A percentile compares a stretch with the other conserved stretches of the same genome.
Evolutionary conservation across 2,888 invertebrate species (phyloP).

Genomic region (Cotesia congregata): DNA sequence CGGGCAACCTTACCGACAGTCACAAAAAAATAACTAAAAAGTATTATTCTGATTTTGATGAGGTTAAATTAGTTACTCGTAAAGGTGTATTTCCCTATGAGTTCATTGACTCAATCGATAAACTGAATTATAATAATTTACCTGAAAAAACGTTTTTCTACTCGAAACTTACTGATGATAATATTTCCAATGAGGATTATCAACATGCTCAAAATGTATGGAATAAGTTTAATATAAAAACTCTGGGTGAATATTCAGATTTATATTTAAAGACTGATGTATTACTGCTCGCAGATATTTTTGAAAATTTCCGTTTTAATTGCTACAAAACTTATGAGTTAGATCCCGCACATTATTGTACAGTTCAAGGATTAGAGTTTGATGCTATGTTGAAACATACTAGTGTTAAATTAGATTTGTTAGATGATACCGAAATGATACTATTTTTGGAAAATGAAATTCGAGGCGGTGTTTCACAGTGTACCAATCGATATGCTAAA

Average conservation of each 20-base stretch:
- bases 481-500: too few relatives aligned
- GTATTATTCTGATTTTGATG: background rate
- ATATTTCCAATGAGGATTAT: conserved; percentile 45
- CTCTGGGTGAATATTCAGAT: conserved; percentile 54
- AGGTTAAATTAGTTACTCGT: conserved; percentile 37
- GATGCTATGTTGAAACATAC: conserved; percentile 62
- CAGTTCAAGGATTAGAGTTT: conserved; percentile 59
- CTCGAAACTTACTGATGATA: conserved; percentile 45
- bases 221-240: conserved; percentile 49
- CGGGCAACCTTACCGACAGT: background rate
- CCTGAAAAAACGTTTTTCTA: conserved; percentile 48
- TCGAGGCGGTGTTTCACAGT: too few relatives aligned
- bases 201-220: conserved; percentile 13
- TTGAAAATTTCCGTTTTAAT: conserved; percentile 58
- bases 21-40: background rate
- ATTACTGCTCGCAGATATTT: conserved; percentile 56
- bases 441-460: too few relatives aligned
- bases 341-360: conserved; percentile 61
- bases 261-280: conserved; percentile 58
- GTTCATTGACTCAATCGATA: conserved; percentile 50
- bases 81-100: conserved; percentile 64
- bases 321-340: conserved; percentile 52
- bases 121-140: conserved; percentile 41
- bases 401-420: conserved; percentile 56
- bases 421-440: conserved; percentile 61